Conservation (phyloP, 2,113 vertebrate genomes). For the Plecturocebus donacophilus region DNA sequence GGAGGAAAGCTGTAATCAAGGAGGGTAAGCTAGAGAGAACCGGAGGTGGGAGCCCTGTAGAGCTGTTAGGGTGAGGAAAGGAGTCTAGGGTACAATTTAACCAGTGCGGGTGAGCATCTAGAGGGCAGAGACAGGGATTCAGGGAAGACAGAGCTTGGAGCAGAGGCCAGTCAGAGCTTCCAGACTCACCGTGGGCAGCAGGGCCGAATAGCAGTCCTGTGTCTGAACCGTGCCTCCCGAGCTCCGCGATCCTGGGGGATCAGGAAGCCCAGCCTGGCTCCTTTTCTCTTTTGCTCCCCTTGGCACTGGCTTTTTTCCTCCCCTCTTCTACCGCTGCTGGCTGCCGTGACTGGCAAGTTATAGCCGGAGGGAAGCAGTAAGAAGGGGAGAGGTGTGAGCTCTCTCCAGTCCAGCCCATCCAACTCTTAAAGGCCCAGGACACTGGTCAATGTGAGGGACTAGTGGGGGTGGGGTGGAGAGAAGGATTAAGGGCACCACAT, state of each 20-base stretch:
- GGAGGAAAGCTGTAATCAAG: background rate
- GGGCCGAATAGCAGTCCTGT: background rate
- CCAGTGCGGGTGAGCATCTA: background rate
- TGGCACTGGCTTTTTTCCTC: constrained; percentile 3
- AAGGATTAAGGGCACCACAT: constrained; percentile 48
- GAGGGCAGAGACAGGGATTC: background rate
- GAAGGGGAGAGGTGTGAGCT: constrained; percentile 59
- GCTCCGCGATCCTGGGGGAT: background rate
- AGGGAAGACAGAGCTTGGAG: background rate
- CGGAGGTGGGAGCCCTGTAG: background rate
- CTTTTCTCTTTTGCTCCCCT: background rate
- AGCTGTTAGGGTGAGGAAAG: background rate
- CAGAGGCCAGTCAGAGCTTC: background rate
- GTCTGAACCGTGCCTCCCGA: background rate
- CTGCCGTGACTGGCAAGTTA: constrained; percentile 37
- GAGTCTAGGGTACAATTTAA: background rate
- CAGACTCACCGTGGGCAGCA: constrained; percentile 49
- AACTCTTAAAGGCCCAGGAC: constrained; percentile 78
- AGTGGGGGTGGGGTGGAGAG: constrained; percentile 8
- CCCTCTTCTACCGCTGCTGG: constrained; percentile 33
- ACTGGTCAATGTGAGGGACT: constrained; percentile 27
- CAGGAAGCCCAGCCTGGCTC: background rate
- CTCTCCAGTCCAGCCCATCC: constrained; percentile 54
- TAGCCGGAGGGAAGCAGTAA: constrained; percentile 29
- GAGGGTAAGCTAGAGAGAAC: background rate